phyloP scores from a whole-genome alignment of 2,888 invertebrate genomes.

The Apamea crenata region DNA sequence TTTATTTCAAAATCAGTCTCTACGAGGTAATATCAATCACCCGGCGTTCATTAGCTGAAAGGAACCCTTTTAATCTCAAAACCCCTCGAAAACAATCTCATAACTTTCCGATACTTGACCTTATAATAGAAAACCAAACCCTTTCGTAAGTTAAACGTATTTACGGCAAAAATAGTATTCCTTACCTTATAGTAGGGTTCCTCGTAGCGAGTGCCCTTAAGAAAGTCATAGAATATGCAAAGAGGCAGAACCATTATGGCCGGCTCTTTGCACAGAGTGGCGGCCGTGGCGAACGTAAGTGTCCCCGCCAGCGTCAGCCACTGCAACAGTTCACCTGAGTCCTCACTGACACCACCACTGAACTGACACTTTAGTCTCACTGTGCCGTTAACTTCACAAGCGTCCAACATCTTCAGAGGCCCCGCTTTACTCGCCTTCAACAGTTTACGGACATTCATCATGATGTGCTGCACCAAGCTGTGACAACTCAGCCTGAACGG shows the following conservation, averaged over 20 bases:
- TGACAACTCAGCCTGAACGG: constrained; percentile 86
- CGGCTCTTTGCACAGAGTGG: constrained; percentile 98
- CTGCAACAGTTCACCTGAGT: constrained; percentile 85
- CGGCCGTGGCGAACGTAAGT: constrained; percentile 93
- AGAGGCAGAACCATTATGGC: constrained; percentile 97
- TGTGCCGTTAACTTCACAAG: constrained; percentile 80
- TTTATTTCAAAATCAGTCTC: constrained; percentile 59
- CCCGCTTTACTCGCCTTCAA: constrained; percentile 84
- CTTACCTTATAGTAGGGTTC: constrained; percentile 90
- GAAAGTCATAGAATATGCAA: constrained; percentile 96
- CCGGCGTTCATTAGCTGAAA: constrained; percentile 70
- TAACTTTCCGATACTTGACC: constrained; percentile 75
- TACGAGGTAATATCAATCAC: constrained; percentile 66
- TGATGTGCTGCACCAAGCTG: constrained; percentile 84
- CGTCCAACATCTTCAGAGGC: constrained; percentile 82
- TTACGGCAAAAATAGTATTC: constrained; percentile 59
- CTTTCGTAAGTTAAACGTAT: constrained; percentile 35
- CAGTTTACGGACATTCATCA: constrained; percentile 85
- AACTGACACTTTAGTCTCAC: constrained; percentile 84
- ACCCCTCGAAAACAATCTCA: constrained; percentile 71
- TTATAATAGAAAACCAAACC: constrained; percentile 61
- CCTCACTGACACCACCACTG: constrained; percentile 85
- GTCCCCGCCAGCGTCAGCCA: constrained; percentile 91
- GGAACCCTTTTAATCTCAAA: constrained; percentile 73
- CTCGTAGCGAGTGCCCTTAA: constrained; percentile 89